These are phyloP conservation scores for Labia minor DNA, from an alignment of 2,888 invertebrate species.

Conservation along the genomic window DNA sequence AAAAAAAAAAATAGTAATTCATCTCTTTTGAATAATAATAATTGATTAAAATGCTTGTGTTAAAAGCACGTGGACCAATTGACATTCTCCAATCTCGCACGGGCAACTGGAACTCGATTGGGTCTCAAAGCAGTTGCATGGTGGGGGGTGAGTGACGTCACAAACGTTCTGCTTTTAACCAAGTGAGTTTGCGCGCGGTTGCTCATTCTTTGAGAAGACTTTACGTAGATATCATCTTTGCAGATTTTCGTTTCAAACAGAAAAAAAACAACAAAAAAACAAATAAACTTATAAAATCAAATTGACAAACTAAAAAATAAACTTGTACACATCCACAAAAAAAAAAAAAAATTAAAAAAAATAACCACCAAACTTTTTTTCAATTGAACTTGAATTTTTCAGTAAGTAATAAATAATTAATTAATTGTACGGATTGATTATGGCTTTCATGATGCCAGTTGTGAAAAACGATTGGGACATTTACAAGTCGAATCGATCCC, in stretches of 20 bases:
- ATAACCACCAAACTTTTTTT: no score
- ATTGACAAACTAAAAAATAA: no score
- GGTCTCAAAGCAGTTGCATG: background rate
- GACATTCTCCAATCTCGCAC: background rate
- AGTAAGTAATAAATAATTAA: no score
- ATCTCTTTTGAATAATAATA: no score
- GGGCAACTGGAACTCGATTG: background rate
- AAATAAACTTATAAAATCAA: no score
- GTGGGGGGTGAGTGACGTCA: background rate
- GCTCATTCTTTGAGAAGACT: constrained; percentile 6
- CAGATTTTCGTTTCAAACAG: background rate
- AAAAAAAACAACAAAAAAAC: background rate
- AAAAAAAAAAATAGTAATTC: no score
- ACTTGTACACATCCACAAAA: background rate
- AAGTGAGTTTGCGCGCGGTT: background rate
- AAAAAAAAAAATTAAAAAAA: background rate
- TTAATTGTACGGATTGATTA: no score
- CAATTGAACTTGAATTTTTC: no score
- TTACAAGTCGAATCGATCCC: constrained; percentile 70
- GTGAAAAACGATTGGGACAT: constrained; percentile 90
- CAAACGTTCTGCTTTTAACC: background rate
- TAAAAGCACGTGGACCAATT: background rate
- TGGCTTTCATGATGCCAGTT: constrained; percentile 95
- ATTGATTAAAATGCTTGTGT: no score
- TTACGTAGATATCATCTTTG: background rate